phyloP scores from a whole-genome alignment of 2,888 invertebrate species.

The Lepidonotus clava region DNA sequence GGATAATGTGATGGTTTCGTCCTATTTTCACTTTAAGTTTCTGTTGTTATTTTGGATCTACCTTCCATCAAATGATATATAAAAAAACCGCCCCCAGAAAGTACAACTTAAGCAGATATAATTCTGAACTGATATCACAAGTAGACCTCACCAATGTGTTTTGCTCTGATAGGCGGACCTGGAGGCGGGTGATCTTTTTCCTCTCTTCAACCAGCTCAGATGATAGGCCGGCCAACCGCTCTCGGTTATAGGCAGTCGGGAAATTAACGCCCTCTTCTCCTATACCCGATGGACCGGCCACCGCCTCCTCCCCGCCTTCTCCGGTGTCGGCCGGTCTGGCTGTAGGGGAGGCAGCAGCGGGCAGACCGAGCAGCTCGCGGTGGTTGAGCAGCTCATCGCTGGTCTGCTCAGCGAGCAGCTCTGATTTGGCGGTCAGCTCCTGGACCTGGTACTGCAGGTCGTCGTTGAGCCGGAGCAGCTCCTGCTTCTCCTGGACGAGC shows the following conservation, averaged over 20 bases:
- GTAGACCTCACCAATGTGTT: background rate
- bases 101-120: no score
- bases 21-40: no score
- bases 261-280: background rate
- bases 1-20: no score
- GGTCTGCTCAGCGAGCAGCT: background rate
- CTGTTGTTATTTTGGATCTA: no score
- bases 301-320: background rate
- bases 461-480: background rate
- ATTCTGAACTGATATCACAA: background rate
- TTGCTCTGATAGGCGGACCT: background rate
- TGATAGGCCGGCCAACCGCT: background rate
- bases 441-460: background rate
- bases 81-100: no score
- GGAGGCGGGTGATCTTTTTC: background rate
- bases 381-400: background rate
- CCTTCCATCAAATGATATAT: no score
- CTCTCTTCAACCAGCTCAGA: slow-evolving; percentile 13
- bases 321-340: background rate
- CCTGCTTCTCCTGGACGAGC: slow-evolving; percentile 19
- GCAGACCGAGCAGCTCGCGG: background rate
- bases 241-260: background rate
- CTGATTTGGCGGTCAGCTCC: background rate
- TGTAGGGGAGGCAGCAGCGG: background rate
- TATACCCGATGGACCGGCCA: background rate